Evolutionary conservation across 2,113 vertebrate genomes (phyloP), one percentile per base, ranked within the genome.

Genomic region (Coptodon rendalli): DNA sequence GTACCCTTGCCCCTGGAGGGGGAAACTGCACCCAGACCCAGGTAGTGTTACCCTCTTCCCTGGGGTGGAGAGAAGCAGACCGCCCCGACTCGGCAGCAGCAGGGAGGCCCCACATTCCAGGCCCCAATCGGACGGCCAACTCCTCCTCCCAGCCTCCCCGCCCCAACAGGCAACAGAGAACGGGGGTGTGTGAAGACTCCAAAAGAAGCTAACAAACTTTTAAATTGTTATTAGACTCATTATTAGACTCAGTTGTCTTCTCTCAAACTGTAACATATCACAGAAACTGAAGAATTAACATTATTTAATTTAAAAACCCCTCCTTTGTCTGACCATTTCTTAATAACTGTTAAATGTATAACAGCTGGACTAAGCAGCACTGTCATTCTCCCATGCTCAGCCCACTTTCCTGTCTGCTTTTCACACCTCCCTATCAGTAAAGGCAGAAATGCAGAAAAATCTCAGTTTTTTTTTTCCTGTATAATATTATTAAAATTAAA

Each of bases 61-160:
- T 1, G 52, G 2, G 52, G 19, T 53, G 52, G 52, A 53, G 52
- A 54, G 4, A 54, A 54, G 5, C 9, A 54, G 52, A 54, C n/a
- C 9, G 0, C 52, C 52, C 9, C 3, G 1, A 53, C 9, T 4
- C 52, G 1, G 0, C 1, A 54, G 52, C 1, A 54, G 1, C 52
- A 54, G 0, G 52, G 52, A 54, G n/a, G 10, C 52, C 52, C 52
- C 3, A 6, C 52, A 0, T 54, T 54, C 1, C 10, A 54, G 52
- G 22, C 5, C 10, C 52, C 19, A 54, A 4, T 54, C 3, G 5
- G 52, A 54, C 1, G 1, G 10, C n/a, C 53, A 54, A 12, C 2
- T 54, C 10, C 53, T 54, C 53, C 53, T 54, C 53, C n/a, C 53
- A 24, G n/a, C 0, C 17, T 5, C 17, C 50, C 50, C 17, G 0